These are phyloP conservation scores for Casuarius casuarius DNA, from an alignment of 2,113 vertebrate species.

Conservation along the genomic window DNA sequence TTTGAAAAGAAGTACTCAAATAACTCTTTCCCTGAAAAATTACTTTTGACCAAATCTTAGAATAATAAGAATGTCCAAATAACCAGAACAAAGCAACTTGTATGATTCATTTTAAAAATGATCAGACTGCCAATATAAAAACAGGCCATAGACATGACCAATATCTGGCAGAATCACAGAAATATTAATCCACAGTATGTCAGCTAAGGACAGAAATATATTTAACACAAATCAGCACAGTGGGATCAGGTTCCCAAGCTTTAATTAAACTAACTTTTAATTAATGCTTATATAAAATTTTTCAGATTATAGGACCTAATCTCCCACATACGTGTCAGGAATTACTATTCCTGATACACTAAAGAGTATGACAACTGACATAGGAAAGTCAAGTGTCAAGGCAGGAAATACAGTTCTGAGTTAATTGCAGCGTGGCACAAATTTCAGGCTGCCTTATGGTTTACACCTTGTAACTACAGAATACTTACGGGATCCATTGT, in stretches of 20 bases:
- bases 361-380: background rate
- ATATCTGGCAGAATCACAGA: background rate
- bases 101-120: background rate
- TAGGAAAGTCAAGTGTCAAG: background rate
- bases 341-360: background rate
- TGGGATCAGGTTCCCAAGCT: background rate
- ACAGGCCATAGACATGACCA: background rate
- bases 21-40: background rate
- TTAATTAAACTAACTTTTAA: background rate
- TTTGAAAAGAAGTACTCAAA: background rate
- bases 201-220: background rate
- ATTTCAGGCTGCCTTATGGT: background rate
- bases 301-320: background rate
- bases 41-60: background rate
- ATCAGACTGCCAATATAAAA: background rate
- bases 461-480: background rate
- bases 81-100: background rate
- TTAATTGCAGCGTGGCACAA: background rate
- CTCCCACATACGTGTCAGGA: background rate
- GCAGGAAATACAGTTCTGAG: background rate
- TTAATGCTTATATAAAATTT: background rate
- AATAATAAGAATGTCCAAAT: background rate
- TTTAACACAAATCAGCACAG: background rate
- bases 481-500: constrained; percentile 54
- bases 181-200: background rate